Percentiles rank a stretch among this genome's conserved stretches.
Conservation (phyloP, 2,797 vertebrate genomes). For the Tapirus indicus region DNA sequence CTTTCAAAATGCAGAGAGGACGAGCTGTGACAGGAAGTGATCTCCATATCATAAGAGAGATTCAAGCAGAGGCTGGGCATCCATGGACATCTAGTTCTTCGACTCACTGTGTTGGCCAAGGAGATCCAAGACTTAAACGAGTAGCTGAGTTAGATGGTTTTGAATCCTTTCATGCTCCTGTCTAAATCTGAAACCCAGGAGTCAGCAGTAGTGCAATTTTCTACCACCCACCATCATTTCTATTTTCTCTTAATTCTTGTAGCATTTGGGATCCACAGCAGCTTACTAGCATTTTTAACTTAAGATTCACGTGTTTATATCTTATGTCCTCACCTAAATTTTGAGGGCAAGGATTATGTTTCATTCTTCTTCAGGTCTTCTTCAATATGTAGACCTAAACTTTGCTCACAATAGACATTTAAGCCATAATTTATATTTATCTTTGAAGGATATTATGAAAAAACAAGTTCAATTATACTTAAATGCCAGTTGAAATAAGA, state of each 20-base stretch:
- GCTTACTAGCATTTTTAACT: not conserved
- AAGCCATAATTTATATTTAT: not conserved
- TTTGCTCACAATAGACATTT: not conserved
- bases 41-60: not conserved
- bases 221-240: not conserved
- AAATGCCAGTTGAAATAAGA: constrained; percentile 3
- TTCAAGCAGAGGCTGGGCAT: not conserved
- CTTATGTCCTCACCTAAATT: not conserved
- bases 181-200: not conserved
- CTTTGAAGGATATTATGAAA: not conserved
- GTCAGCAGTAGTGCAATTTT: not conserved
- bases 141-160: not conserved
- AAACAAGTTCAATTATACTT: not conserved
- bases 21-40: not conserved
- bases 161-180: not conserved
- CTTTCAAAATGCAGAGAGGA: not conserved
- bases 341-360: not conserved
- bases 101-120: not conserved
- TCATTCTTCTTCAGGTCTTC: not conserved
- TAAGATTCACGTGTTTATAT: not conserved
- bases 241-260: not conserved
- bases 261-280: not conserved
- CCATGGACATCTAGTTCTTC: not conserved
- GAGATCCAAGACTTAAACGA: not conserved
- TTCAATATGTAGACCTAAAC: not conserved